Percentiles rank a stretch among this genome's conserved stretches.
Evolutionary conservation across 2,113 vertebrate species (phyloP).

Genomic region (Pygathrix nemaeus): DNA sequence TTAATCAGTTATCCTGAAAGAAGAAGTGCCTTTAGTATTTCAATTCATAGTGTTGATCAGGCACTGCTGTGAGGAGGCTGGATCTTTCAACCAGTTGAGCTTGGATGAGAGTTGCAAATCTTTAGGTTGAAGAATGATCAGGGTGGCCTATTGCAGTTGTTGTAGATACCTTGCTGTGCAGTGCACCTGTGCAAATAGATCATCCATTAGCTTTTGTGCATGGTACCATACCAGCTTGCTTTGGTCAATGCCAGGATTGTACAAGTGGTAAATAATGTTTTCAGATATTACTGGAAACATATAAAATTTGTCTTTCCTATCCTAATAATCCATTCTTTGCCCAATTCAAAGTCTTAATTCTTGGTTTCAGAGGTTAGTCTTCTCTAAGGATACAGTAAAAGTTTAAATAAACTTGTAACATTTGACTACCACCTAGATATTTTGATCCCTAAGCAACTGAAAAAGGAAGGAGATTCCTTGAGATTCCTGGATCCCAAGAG

Average conservation of each 20-base stretch:
- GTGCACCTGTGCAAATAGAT: not conserved
- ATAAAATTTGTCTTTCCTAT: not conserved
- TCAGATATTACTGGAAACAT: not conserved
- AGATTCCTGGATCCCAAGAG: not conserved
- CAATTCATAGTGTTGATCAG: not conserved
- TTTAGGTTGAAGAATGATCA: not conserved
- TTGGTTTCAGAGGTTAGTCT: not conserved
- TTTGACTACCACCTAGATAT: not conserved
- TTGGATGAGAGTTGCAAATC: not conserved
- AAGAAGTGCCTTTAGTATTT: not conserved
- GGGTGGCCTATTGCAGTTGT: not conserved
- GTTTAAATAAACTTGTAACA: not conserved
- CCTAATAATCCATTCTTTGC: not conserved
- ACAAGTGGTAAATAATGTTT: not conserved
- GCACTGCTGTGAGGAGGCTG: not conserved
- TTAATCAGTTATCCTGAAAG: not conserved
- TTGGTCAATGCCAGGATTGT: not conserved
- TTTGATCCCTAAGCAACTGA: not conserved
- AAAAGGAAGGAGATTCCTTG: not conserved
- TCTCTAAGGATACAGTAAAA: not conserved
- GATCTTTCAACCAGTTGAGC: not conserved
- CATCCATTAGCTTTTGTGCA: not conserved
- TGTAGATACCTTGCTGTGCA: not conserved
- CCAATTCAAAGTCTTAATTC: not conserved
- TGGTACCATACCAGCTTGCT: not conserved